A percentile compares a stretch with the other conserved stretches of the same genome.
These are phyloP conservation scores for Heliconius charithonia DNA, from an alignment of 2,888 invertebrate species.

Conservation along the genomic window DNA sequence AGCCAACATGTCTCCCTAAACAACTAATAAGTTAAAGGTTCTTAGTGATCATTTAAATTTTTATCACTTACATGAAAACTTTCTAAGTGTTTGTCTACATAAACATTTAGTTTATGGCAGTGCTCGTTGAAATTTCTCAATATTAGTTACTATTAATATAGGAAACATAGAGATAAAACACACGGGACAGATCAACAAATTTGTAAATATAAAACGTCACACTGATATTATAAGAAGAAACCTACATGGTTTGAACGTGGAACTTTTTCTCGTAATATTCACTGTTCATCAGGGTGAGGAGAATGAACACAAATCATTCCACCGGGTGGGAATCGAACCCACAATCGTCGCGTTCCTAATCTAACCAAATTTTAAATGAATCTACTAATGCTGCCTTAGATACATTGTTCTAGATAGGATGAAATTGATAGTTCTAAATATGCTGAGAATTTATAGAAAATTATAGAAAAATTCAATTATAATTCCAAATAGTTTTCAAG, in stretches of 20 bases:
- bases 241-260: neutral
- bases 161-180: slow-evolving; percentile 7
- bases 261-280: too few relatives aligned
- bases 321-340: too few relatives aligned
- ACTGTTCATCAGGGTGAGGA: too few relatives aligned
- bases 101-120: slow-evolving; percentile 43
- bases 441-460: too few relatives aligned
- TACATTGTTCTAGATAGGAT: too few relatives aligned
- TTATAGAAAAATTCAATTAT: too few relatives aligned
- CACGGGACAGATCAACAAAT: neutral
- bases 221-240: neutral
- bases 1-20: neutral
- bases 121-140: slow-evolving; percentile 26
- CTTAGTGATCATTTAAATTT: slow-evolving; percentile 8
- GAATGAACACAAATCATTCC: too few relatives aligned
- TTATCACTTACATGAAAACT: slow-evolving; percentile 14
- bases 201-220: neutral
- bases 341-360: too few relatives aligned
- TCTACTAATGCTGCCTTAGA: too few relatives aligned
- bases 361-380: too few relatives aligned
- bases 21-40: neutral
- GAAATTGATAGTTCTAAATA: too few relatives aligned
- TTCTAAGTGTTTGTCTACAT: slow-evolving; percentile 21
- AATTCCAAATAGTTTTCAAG: too few relatives aligned
- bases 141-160: slow-evolving; percentile 4